phyloP scores from a whole-genome alignment of 2,888 invertebrate genomes.

The Melikaiella ostensackeni region DNA sequence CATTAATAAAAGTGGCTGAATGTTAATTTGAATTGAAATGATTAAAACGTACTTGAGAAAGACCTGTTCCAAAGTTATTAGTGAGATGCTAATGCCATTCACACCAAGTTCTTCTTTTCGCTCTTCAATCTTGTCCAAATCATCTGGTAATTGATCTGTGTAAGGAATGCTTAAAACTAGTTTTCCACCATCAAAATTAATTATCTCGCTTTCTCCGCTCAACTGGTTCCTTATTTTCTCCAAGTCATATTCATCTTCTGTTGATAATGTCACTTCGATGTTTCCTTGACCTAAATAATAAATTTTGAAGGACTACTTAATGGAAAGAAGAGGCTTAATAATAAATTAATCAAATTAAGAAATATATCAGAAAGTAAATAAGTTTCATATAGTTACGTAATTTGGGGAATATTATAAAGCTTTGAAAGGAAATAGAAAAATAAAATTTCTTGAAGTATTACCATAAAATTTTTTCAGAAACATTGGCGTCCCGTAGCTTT shows the following conservation, averaged over 20 bases:
- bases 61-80: constrained; percentile 96
- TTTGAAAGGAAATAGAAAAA: not conserved
- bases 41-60: constrained; percentile 83
- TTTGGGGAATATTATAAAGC: not conserved
- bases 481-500: constrained; percentile 90
- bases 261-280: constrained; percentile 71
- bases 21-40: not conserved
- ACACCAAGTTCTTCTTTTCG: constrained; percentile 82
- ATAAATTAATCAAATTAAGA: not conserved
- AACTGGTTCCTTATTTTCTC: constrained; percentile 75
- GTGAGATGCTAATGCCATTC: constrained; percentile 87
- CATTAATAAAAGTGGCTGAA: not conserved
- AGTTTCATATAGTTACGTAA: too few species aligned
- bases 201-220: constrained; percentile 74
- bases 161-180: constrained; percentile 80
- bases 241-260: constrained; percentile 65
- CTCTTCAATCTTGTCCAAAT: constrained; percentile 83
- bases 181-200: constrained; percentile 77
- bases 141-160: constrained; percentile 79
- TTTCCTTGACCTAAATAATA: constrained; percentile 66
- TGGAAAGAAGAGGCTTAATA: too few species aligned
- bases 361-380: not conserved
- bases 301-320: not conserved
- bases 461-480: constrained; percentile 86
- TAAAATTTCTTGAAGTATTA: constrained; percentile 54